Percentiles rank a stretch among this genome's conserved stretches.
Evolutionary conservation across 2,888 invertebrate species (phyloP).

Genomic region (Ophion slaviceki): DNA sequence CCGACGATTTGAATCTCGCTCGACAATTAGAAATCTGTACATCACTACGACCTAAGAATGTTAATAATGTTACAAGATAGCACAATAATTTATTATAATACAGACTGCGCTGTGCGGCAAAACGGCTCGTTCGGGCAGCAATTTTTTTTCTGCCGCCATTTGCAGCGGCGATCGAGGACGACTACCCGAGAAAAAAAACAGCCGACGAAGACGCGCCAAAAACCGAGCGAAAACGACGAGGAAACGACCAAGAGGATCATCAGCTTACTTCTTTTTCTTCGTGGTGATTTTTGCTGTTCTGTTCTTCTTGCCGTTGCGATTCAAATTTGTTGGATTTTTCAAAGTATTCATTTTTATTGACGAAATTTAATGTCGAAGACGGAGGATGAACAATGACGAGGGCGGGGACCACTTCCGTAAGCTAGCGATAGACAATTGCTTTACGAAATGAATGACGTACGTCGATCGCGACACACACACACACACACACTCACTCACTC

Average conservation of each 20-base stretch:
- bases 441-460: constrained; percentile 67
- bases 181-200: constrained; percentile 46
- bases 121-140: constrained; percentile 74
- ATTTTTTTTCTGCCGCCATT: constrained; percentile 6
- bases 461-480: constrained; percentile 66
- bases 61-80: constrained; percentile 81
- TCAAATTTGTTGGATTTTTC: constrained; percentile 66
- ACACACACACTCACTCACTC: constrained; percentile 41
- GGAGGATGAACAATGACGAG: constrained; percentile 77
- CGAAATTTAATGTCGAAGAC: constrained; percentile 76
- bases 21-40: constrained; percentile 71
- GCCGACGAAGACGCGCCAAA: constrained; percentile 33
- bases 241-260: constrained; percentile 48
- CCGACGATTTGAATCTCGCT: constrained; percentile 68
- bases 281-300: constrained; percentile 30
- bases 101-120: constrained; percentile 82
- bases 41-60: constrained; percentile 79
- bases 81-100: constrained; percentile 83
- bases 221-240: constrained; percentile 48
- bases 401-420: constrained; percentile 77
- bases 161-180: constrained; percentile 51
- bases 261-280: constrained; percentile 44
- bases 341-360: constrained; percentile 73
- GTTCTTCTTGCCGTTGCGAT: constrained; percentile 52
- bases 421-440: constrained; percentile 68